These are phyloP conservation scores for Lysandra bellargus DNA, from an alignment of 2,888 invertebrate species.

Conservation along the genomic window DNA sequence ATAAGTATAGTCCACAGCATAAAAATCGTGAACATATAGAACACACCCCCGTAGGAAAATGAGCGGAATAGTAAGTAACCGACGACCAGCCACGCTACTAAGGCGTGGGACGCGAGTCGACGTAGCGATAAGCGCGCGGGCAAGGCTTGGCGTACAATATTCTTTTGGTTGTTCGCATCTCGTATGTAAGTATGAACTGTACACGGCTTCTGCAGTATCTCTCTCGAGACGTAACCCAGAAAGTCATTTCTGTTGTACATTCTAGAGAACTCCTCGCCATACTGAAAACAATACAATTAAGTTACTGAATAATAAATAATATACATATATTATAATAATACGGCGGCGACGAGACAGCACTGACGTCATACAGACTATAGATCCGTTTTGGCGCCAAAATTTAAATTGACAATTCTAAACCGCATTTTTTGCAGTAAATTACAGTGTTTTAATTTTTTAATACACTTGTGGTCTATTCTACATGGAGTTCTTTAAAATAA, in stretches of 20 bases:
- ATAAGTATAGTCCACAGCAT: conserved; percentile 73
- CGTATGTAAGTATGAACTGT: conserved; percentile 83
- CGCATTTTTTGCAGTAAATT: too few relatives aligned
- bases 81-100: conserved; percentile 76
- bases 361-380: too few relatives aligned
- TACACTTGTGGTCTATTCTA: too few relatives aligned
- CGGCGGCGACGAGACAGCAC: too few relatives aligned
- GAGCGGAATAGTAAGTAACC: conserved; percentile 76
- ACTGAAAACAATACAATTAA: conserved; percentile 76
- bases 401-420: too few relatives aligned
- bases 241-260: conserved; percentile 84
- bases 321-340: neutral
- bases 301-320: too few relatives aligned
- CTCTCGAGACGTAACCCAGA: conserved; percentile 82
- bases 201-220: conserved; percentile 82
- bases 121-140: conserved; percentile 86
- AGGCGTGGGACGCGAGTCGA: conserved; percentile 82
- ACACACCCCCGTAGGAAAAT: conserved; percentile 75
- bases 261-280: conserved; percentile 82
- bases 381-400: too few relatives aligned
- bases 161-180: conserved; percentile 77
- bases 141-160: conserved; percentile 77
- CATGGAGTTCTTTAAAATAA: too few relatives aligned
- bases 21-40: conserved; percentile 70
- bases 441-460: too few relatives aligned